Base-by-base conservation (phyloP, 2,113 vertebrate species). In the Motacilla tschutschensis region DNA sequence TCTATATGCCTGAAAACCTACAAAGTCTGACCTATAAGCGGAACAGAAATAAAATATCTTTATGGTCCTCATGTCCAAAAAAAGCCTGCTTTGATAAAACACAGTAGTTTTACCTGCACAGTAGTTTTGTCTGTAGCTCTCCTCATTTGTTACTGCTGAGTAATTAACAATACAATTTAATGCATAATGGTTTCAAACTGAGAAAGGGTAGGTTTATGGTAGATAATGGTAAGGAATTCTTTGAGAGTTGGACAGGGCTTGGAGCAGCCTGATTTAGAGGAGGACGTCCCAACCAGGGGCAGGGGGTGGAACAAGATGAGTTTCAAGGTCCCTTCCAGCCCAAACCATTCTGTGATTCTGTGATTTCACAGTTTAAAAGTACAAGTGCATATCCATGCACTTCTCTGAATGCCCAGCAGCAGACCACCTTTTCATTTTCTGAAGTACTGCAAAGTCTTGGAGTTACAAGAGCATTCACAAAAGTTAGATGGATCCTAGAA, bases 371-470 rank as follows among this genome's bases (percentile, higher is more conserved):
- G 8, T 26, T 36, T 51, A n/a, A 54, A 24, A 36, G 1, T 12
- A 31, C 1, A 3, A 19, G 4, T n/a, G 16, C 3, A 13, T 54
- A 21, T 6, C 46, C 26, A 1, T 40, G 29, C 15, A 13, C 19
- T 74, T 71, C 12, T 67, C 35, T 59, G 9, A 18, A 8, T 70
- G 14, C 16, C 48, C 43, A 46, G 8, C 18, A 57, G 29, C 36
- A 65, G 51, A 36, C 1, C 1, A 12, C 3, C 9, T 43, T 63
- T 46, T 6, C 0, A 9, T 50, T 63, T 88, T 58, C 44, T 71
- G 19, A 46, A 59, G 26, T 17, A 7, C 31, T 33, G 24, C 18
- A 17, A 17, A 57, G 5, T 46, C 13, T 54, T 59, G 26, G 20
- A 74, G 20, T 18, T 40, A 2, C 24, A 63, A 50, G 7, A 65